Evolutionary conservation across 2,797 vertebrate species (phyloP), one percentile per base, ranked within the genome.

Genomic region (Xerus rutilus): DNA sequence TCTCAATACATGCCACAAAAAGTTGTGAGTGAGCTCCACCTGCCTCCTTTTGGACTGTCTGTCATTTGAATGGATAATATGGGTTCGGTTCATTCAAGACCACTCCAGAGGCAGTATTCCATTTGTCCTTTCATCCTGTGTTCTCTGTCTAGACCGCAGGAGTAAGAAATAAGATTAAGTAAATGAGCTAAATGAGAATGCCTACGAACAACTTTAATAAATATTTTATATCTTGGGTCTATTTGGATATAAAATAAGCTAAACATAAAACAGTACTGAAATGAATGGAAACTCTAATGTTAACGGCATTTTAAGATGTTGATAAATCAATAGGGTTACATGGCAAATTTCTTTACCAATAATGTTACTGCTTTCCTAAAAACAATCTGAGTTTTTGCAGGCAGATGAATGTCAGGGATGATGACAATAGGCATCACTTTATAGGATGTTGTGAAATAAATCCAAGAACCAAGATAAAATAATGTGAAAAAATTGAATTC

Each of bases 171-270:
- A 76, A 23, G 35, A 20, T 86, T 52, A 59, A 70, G 70, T 89
- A 79, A 89, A 86, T 79, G 86, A 91, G 83, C 57, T 94, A 78
- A 88, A 47, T 70, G 35, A 81, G 49, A 95, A 74, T 77, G 70
- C 54, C 47, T 92, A 82, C 57, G 28, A 94, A 73, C 2, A 45
- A 78, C 64, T 35, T 70, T 84, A 89, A 86, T 89, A 72, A 91
- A 69, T 89, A 82, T 39, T 93, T 96, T 82, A 94, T 94, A 35
- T 69, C 69, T 86, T 93, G 23, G 81, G 30, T 86, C 76, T 83
- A 73, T 79, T 91, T 91, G 18, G 76, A 62, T 96, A 76, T 57
- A 89, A 94, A 74, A 73, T 77, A 83, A 30, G 39, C 45, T 92
- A 43, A 47, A 21, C 45, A 57, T 47, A 89, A 93, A 90, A 54